Evolutionary conservation across 2,797 vertebrate genomes (phyloP), one percentile per base, ranked within the genome.

Genomic region (Pampus argenteus): DNA sequence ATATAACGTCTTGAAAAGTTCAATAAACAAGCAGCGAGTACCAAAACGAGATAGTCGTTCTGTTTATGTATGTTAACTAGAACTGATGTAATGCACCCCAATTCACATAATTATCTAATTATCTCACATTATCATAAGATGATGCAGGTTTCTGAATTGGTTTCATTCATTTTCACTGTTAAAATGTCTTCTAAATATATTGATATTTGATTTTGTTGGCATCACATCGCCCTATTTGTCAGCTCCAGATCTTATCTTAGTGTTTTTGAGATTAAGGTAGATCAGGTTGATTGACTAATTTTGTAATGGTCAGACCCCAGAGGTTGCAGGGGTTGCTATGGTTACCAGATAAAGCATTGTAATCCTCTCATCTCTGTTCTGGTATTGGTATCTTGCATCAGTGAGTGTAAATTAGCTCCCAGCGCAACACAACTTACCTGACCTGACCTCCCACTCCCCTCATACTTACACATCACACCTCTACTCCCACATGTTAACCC

Each of bases 331-430:
- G 51, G 84, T 86, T 83, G 59, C 72, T 57, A 34, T 78, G 79
- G 78, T 83, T 82, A 86, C 74, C 70, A 64, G 56, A 84, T 87
- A 84, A 85, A 86, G 60, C 59, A 31, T 34, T 45, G 61, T 78
- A 89, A 85, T 89, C 75, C 86, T 75, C 61, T 54, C 42, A 77
- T 89, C 76, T 82, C 64, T 40, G 45, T 36, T 45, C 52, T 79
- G 52, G 38, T 77, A 70, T 79, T 76, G 68, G 69, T 68, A 69
- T 86, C 36, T 78, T 52, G 40, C 65, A 62, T 52, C 66, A 63
- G 51, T 66, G 76, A 71, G 75, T 66, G 55, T 86, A 87, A 88
- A 90, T 93, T 79, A 78, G 23, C 71, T 78, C 59, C 61, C 17
- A 9, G 56, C 48, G 54, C 60, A 68, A 49, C 62, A 54, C 26